Evolutionary conservation across 2,113 vertebrate species (phyloP).

Genomic region (Oryzias curvinotus): DNA sequence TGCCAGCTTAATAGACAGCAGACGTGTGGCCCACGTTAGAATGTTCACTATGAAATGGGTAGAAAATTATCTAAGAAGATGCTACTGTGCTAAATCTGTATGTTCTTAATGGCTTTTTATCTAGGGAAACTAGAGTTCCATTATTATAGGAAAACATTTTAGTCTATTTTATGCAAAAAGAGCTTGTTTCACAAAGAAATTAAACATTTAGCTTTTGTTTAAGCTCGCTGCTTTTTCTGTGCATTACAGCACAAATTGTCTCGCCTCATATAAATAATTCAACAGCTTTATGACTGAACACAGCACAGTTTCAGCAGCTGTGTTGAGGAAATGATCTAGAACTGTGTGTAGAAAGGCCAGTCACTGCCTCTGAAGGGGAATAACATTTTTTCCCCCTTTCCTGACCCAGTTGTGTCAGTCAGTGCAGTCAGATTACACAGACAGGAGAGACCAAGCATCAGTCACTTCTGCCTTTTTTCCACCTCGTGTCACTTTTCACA

Average conservation of each 20-base stretch:
- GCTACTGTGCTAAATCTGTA: too few relatives aligned
- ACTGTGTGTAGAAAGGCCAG: slow-evolving; percentile 16
- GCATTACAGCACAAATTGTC: background rate
- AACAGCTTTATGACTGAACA: slow-evolving; percentile 32
- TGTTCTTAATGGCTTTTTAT: too few relatives aligned
- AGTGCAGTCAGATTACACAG: slow-evolving; percentile 55
- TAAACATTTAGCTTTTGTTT: slow-evolving; percentile 27
- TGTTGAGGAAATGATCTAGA: slow-evolving; percentile 26
- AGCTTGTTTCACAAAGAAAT: slow-evolving; percentile 8
- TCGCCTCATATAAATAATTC: slow-evolving; percentile 37
- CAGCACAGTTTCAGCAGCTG: slow-evolving; percentile 25
- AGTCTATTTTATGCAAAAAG: background rate
- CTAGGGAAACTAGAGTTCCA: too few relatives aligned
- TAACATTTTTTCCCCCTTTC: slow-evolving; percentile 43
- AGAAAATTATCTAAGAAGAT: too few relatives aligned
- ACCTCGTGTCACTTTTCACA: slow-evolving; percentile 31
- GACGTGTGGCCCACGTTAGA: background rate
- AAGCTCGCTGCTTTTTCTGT: slow-evolving; percentile 13
- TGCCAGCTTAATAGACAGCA: slow-evolving; percentile 19
- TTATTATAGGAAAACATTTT: too few relatives aligned
- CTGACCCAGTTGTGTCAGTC: slow-evolving; percentile 71
- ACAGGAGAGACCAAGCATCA: slow-evolving; percentile 33
- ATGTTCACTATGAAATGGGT: too few relatives aligned
- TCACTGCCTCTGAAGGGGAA: slow-evolving; percentile 18
- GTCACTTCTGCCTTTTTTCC: slow-evolving; percentile 34